Conservation (phyloP, 2,797 vertebrate genomes). For the Mus spretus region DNA sequence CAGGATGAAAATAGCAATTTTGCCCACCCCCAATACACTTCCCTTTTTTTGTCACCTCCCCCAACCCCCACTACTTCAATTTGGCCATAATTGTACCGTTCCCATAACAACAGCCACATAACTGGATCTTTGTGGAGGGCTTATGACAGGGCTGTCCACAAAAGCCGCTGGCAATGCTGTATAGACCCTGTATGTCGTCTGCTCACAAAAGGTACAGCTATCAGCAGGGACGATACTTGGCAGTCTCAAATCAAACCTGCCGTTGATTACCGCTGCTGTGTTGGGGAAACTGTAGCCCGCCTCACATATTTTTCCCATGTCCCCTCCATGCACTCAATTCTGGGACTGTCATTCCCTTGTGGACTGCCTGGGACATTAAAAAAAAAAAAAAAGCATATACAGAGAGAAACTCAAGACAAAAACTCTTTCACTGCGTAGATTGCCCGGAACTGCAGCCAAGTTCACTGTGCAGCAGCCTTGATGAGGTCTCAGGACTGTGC, state of each 20-base stretch:
- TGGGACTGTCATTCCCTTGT: constrained; percentile 11
- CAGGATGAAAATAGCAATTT: constrained; percentile 76
- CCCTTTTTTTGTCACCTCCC: constrained; percentile 54
- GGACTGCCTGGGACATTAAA: constrained; percentile 18
- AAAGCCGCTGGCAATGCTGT: constrained; percentile 48
- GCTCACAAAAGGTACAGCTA: constrained; percentile 63
- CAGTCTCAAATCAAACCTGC: constrained; percentile 50
- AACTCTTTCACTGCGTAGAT: not conserved
- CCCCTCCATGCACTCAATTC: not conserved
- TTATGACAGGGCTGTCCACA: constrained; percentile 64
- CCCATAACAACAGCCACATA: constrained; percentile 87
- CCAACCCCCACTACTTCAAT: constrained; percentile 77
- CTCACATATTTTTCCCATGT: not conserved
- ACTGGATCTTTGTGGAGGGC: constrained; percentile 75
- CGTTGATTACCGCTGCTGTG: not conserved
- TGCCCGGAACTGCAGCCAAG: constrained; percentile 50
- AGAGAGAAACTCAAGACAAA: not conserved
- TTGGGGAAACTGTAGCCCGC: not conserved
- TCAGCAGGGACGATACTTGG: constrained; percentile 1
- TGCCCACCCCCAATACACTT: constrained; percentile 53
- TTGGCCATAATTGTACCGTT: constrained; percentile 83
- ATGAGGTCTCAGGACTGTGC: not conserved
- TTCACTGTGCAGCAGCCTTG: constrained; percentile 24
- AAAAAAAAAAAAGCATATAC: constrained; percentile 59
- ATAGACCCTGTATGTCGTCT: constrained; percentile 1